Percentiles rank a stretch among this genome's conserved stretches.
Conservation (phyloP, 1,140 invertebrate species). For the Venustaconcha ellipsiformis region DNA sequence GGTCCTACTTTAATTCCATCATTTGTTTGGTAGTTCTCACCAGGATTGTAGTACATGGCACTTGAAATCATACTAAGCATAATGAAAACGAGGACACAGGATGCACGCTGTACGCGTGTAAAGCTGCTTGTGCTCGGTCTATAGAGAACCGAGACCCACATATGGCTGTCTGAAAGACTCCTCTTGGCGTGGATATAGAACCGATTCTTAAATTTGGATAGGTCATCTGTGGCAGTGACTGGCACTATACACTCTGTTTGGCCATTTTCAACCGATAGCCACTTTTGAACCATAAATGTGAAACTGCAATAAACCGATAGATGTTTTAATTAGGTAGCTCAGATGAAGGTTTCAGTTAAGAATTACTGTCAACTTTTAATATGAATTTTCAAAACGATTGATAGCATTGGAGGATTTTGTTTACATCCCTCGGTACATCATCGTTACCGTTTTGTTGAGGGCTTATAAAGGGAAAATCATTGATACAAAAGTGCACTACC, state of each 20-base stretch:
- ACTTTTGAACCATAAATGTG: slow-evolving; percentile 57
- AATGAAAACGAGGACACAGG: slow-evolving; percentile 61
- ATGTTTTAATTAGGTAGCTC: too few species aligned
- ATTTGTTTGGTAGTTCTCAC: slow-evolving; percentile 11
- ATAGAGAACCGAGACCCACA: slow-evolving; percentile 65
- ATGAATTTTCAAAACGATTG: too few species aligned
- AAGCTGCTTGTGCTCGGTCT: slow-evolving; percentile 60
- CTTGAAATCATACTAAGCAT: slow-evolving; percentile 68
- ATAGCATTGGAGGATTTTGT: too few species aligned
- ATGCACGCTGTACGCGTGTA: slow-evolving; percentile 63
- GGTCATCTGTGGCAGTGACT: slow-evolving; percentile 48
- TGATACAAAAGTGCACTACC: too few species aligned
- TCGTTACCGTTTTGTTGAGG: too few species aligned
- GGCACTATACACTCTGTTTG: slow-evolving; percentile 58
- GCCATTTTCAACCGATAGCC: slow-evolving; percentile 62
- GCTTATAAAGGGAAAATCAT: too few species aligned
- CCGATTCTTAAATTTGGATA: slow-evolving; percentile 60
- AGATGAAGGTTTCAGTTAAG: too few species aligned
- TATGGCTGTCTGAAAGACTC: slow-evolving; percentile 65
- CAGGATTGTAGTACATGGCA: slow-evolving; percentile 64
- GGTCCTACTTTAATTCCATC: slow-evolving; percentile 25
- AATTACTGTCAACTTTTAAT: too few species aligned
- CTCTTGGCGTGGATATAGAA: slow-evolving; percentile 60
- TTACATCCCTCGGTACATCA: too few species aligned
- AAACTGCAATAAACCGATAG: slow-evolving; percentile 38